Percentiles rank a stretch among this genome's conserved stretches.
These are phyloP conservation scores for Indri indri DNA, from an alignment of 2,113 vertebrate genomes.

Conservation along the genomic window DNA sequence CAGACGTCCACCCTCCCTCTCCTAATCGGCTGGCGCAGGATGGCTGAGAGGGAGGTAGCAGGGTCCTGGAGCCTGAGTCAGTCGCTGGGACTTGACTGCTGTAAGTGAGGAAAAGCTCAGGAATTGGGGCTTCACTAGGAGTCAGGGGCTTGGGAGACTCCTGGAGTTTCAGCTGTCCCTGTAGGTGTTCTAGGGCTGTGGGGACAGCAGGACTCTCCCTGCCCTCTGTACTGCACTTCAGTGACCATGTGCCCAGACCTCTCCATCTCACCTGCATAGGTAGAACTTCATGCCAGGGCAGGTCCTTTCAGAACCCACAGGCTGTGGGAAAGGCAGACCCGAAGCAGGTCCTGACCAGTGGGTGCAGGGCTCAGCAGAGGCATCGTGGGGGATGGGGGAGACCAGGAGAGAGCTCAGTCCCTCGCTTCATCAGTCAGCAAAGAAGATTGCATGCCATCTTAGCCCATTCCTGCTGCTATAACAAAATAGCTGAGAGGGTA, in stretches of 20 bases:
- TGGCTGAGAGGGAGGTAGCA: background rate
- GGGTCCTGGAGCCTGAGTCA: background rate
- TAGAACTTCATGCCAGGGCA: background rate
- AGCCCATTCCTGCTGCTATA: background rate
- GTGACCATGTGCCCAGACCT: background rate
- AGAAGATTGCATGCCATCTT: accelerated
- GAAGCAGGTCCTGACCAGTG: accelerated
- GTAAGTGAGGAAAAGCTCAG: background rate
- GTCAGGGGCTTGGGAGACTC: background rate
- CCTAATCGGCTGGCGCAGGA: background rate
- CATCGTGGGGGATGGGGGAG: accelerated
- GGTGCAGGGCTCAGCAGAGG: accelerated
- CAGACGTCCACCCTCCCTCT: accelerated
- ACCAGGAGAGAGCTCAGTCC: accelerated
- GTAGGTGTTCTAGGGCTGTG: background rate
- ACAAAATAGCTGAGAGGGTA: too few species aligned
- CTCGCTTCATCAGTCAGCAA: background rate
- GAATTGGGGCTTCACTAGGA: background rate
- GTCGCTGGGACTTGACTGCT: background rate
- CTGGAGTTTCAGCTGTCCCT: background rate
- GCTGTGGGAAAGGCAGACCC: background rate
- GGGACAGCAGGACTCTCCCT: background rate
- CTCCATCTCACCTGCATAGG: background rate
- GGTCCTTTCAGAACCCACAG: background rate
- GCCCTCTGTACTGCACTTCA: accelerated